Percentiles rank a stretch among this genome's conserved stretches.
Evolutionary conservation across 2,113 vertebrate species (phyloP).

Genomic region (Cyprinodon variegatus): DNA sequence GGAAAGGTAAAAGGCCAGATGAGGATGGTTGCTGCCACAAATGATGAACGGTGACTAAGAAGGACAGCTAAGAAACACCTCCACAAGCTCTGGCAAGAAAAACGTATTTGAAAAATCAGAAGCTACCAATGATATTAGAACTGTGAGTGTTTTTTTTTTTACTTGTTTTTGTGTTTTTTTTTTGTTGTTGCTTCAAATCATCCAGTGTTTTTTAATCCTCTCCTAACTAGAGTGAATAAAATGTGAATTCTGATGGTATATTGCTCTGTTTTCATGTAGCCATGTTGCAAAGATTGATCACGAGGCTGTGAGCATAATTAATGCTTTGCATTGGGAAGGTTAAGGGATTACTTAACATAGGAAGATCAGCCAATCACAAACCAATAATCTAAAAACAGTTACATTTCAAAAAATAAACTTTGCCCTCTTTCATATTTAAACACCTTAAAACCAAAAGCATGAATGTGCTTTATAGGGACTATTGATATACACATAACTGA

Average conservation of each 20-base stretch:
- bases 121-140: neutral
- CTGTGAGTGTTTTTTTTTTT: neutral
- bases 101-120: slow-evolving; percentile 5
- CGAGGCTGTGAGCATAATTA: slow-evolving; percentile 15
- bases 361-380: neutral
- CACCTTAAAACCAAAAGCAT: neutral
- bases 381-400: neutral
- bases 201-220: neutral
- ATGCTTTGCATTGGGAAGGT: neutral
- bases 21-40: slow-evolving; percentile 62
- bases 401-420: neutral
- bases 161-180: no score
- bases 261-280: slow-evolving; percentile 16
- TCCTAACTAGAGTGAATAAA: slow-evolving; percentile 2
- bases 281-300: slow-evolving; percentile 13
- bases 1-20: slow-evolving; percentile 76
- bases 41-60: slow-evolving; percentile 75
- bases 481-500: neutral
- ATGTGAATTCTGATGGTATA: neutral
- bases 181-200: slow-evolving; percentile 4
- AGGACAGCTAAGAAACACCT: slow-evolving; percentile 3
- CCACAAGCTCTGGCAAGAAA: neutral
- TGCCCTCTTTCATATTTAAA: neutral
- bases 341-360: slow-evolving; percentile 7
- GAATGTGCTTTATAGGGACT: neutral